These are phyloP conservation scores for Oegoconia quadripuncta DNA, from an alignment of 2,888 invertebrate genomes.

Conservation along the genomic window DNA sequence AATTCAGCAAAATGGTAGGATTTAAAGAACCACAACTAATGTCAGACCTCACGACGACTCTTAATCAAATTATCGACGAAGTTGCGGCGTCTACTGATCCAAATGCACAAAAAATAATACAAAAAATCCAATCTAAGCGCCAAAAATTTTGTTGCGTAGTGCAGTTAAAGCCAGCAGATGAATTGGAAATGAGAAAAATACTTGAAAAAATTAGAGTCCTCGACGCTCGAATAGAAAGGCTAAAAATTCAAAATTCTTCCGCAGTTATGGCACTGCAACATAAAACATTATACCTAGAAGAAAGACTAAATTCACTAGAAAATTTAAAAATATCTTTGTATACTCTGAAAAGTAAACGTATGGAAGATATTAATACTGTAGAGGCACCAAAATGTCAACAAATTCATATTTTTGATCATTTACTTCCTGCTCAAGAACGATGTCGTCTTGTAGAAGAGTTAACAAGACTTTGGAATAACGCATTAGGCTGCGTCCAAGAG, in stretches of 20 bases:
- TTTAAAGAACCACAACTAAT: conserved; percentile 21
- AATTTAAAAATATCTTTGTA: conserved; percentile 29
- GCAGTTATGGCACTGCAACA: conserved; percentile 31
- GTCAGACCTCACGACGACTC: conserved; percentile 26
- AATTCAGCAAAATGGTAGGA: conserved; percentile 27
- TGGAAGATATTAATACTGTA: background rate
- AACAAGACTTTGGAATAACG: conserved; percentile 29
- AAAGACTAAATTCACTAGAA: conserved; percentile 32
- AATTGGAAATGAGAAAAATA: conserved; percentile 27
- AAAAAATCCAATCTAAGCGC: conserved; percentile 14
- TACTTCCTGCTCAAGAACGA: conserved; percentile 30
- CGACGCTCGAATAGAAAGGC: conserved; percentile 26
- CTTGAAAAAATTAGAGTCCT: conserved; percentile 30
- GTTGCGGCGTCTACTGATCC: conserved; percentile 19
- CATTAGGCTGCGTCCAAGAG: conserved; percentile 16
- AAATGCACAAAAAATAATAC: conserved; percentile 17
- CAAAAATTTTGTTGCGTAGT: conserved; percentile 6
- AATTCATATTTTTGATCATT: conserved; percentile 34
- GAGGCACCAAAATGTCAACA: conserved; percentile 2
- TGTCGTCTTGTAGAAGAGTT: conserved; percentile 33
- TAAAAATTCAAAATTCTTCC: conserved; percentile 25
- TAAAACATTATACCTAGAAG: conserved; percentile 36
- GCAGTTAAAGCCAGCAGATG: conserved; percentile 14
- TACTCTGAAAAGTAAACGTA: conserved; percentile 20
- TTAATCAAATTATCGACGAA: conserved; percentile 30